phyloP scores from a whole-genome alignment of 2,888 invertebrate genomes.

The Chironomus riparius region DNA sequence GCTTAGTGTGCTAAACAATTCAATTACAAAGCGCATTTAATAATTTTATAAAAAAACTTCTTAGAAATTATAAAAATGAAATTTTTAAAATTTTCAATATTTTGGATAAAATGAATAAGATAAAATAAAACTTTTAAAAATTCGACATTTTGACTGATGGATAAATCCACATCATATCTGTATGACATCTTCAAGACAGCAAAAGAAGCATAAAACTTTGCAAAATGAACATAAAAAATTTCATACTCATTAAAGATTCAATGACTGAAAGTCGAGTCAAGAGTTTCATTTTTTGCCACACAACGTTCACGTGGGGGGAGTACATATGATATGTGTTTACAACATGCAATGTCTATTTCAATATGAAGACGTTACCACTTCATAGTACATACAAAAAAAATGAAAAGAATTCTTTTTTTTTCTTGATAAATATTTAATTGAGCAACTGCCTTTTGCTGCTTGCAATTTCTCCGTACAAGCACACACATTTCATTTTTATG shows the following conservation, averaged over 20 bases:
- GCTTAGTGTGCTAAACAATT: too few relatives aligned
- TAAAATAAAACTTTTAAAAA: too few relatives aligned
- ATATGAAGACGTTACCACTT: background rate
- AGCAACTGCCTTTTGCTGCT: conserved; percentile 14
- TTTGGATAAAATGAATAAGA: too few relatives aligned
- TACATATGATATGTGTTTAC: conserved; percentile 18
- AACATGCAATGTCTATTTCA: conserved; percentile 13
- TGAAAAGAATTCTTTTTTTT: background rate
- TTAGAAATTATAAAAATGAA: too few relatives aligned
- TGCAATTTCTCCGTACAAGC: background rate
- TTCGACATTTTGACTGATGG: too few relatives aligned
- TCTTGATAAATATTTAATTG: conserved; percentile 26
- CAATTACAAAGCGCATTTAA: too few relatives aligned
- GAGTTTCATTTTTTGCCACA: too few relatives aligned
- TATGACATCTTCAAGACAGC: too few relatives aligned
- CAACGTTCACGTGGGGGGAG: background rate
- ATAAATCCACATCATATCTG: too few relatives aligned
- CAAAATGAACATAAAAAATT: background rate
- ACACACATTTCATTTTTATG: background rate
- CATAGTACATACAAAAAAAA: background rate
- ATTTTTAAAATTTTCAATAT: too few relatives aligned
- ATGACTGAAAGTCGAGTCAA: background rate
- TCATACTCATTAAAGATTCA: conserved; percentile 21
- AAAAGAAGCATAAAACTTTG: background rate
- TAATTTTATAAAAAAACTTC: too few relatives aligned